These are phyloP conservation scores for Saturnia pavonia DNA, from an alignment of 2,888 invertebrate species.

Conservation along the genomic window DNA sequence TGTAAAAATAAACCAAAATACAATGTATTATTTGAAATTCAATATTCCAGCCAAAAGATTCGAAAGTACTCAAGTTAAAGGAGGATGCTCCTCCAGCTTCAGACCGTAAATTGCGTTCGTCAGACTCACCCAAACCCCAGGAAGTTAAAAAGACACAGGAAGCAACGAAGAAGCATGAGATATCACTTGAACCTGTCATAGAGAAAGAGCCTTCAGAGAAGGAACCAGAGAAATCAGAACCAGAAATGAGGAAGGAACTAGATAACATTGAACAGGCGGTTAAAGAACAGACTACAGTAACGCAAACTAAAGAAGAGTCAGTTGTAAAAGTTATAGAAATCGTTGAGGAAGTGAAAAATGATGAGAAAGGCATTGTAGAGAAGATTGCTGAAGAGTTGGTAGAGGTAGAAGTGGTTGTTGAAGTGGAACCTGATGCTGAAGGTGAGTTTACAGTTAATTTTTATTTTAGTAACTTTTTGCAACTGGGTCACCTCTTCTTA, in stretches of 20 bases:
- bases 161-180: conserved; percentile 27
- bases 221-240: conserved; percentile 15
- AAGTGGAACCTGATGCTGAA: conserved; percentile 38
- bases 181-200: conserved; percentile 23
- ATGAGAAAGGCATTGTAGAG: conserved; percentile 37
- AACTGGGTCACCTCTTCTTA: too few relatives aligned
- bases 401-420: conserved; percentile 52
- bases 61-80: conserved; percentile 63
- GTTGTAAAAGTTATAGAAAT: conserved; percentile 18
- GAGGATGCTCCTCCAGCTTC: conserved; percentile 51
- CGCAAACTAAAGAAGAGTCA: conserved; percentile 10
- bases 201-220: conserved; percentile 16
- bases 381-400: conserved; percentile 32
- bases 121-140: conserved; percentile 63
- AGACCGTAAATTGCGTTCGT: conserved; percentile 63
- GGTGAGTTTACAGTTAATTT: too few relatives aligned
- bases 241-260: conserved; percentile 9
- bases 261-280: not conserved
- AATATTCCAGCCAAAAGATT: conserved; percentile 62
- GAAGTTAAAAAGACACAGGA: conserved; percentile 32
- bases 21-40: not conserved
- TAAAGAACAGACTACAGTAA: conserved; percentile 16
- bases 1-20: not conserved
- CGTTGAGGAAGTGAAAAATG: conserved; percentile 29
- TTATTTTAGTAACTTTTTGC: not conserved